Percentiles rank a stretch among this genome's conserved stretches.
Evolutionary conservation across 2,797 vertebrate species (phyloP).

Genomic region (Crenuchus spilurus): DNA sequence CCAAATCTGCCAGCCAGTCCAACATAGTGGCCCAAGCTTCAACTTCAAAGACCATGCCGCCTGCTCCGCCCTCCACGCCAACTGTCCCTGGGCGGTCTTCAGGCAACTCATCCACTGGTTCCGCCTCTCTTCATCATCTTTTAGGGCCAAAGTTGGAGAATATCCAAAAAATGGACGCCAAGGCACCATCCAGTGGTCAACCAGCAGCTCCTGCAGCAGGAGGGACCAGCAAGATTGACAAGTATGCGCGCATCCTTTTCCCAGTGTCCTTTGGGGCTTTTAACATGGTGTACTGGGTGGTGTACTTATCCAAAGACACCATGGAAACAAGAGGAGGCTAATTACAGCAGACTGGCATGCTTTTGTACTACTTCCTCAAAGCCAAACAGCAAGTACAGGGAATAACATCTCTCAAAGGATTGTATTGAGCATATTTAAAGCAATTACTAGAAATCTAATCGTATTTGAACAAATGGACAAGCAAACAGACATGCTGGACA

Average conservation of each 20-base stretch:
- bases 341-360: conserved; percentile 67
- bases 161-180: conserved; percentile 85
- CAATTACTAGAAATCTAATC: conserved; percentile 27
- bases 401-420: conserved; percentile 35
- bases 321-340: conserved; percentile 86
- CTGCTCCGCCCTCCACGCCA: conserved; percentile 81
- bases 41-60: conserved; percentile 79
- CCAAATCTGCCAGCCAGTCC: conserved; percentile 86
- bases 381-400: conserved; percentile 23
- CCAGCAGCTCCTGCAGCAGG: conserved; percentile 76
- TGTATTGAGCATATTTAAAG: conserved; percentile 23
- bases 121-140: conserved; percentile 82
- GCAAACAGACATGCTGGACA: conserved; percentile 16
- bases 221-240: conserved; percentile 98
- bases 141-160: conserved; percentile 88
- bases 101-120: conserved; percentile 67
- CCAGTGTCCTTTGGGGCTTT: conserved; percentile 97
- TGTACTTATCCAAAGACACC: conserved; percentile 97
- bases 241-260: conserved; percentile 97
- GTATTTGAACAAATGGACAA: conserved; percentile 15
- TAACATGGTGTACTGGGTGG: conserved; percentile 99
- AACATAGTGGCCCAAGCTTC: conserved; percentile 78
- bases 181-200: conserved; percentile 74
- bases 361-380: conserved; percentile 69
- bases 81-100: conserved; percentile 77